Evolutionary conservation across 1,140 invertebrate species (phyloP).

Genomic region (Drosophila pseudoobscura): DNA sequence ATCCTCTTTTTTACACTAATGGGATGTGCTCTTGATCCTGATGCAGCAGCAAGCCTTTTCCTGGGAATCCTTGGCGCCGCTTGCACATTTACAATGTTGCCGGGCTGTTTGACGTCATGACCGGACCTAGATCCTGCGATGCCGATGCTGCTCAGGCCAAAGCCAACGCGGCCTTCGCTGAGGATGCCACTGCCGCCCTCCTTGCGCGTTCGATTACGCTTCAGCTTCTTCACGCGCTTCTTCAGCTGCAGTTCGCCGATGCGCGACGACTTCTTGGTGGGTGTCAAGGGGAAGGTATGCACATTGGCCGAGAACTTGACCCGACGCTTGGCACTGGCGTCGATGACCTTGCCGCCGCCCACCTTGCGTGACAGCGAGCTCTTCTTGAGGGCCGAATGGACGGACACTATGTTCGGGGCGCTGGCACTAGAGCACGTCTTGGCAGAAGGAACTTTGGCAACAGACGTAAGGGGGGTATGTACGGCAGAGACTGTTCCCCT

Average conservation of each 20-base stretch:
- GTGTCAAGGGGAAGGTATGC: slow-evolving; percentile 35
- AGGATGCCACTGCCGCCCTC: slow-evolving; percentile 25
- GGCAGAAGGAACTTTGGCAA: slow-evolving; percentile 31
- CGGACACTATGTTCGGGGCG: neutral
- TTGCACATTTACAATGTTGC: slow-evolving; percentile 22
- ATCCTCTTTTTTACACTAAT: neutral
- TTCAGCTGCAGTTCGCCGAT: slow-evolving; percentile 56
- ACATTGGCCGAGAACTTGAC: slow-evolving; percentile 65
- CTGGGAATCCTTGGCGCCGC: neutral
- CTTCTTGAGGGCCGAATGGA: slow-evolving; percentile 29
- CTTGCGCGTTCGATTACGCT: slow-evolving; percentile 27
- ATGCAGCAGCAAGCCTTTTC: neutral
- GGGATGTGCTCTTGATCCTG: too few relatives aligned
- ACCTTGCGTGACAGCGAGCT: slow-evolving; percentile 49
- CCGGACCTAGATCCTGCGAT: neutral
- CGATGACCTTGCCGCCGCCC: slow-evolving; percentile 34
- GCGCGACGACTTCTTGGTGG: slow-evolving; percentile 36
- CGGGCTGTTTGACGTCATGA: slow-evolving; percentile 15
- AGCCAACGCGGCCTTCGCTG: slow-evolving; percentile 9
- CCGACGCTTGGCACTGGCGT: slow-evolving; percentile 33
- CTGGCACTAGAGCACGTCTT: neutral
- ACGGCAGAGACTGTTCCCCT: slow-evolving; percentile 1
- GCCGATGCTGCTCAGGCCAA: neutral
- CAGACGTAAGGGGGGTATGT: neutral
- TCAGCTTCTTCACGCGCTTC: slow-evolving; percentile 54